These are phyloP conservation scores for Spea multiplicata DNA, from an alignment of 2,113 vertebrate genomes.

Conservation along the genomic window DNA sequence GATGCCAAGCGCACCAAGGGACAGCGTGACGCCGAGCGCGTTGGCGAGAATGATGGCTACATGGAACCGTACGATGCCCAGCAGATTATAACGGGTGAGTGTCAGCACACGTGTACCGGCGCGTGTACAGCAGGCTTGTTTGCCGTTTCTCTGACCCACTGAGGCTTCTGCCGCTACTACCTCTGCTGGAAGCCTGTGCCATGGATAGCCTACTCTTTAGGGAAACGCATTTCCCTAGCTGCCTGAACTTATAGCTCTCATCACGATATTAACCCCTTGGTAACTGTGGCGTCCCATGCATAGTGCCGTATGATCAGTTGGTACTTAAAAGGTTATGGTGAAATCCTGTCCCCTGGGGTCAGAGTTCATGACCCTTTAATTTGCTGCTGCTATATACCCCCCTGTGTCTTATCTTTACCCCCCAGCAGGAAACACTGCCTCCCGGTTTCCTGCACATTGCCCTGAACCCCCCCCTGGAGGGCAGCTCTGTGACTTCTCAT, in stretches of 20 bases:
- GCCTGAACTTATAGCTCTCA: no score
- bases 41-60: conserved; percentile 88
- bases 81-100: conserved; percentile 92
- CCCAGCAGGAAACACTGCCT: conserved; percentile 17
- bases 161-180: not conserved
- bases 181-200: not conserved
- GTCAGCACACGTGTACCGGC: not conserved
- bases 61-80: conserved; percentile 96
- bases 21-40: conserved; percentile 84
- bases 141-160: no score
- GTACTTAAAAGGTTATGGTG: not conserved
- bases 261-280: conserved; percentile 15
- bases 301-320: no score
- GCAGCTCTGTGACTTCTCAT: not conserved
- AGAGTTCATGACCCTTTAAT: conserved; percentile 8
- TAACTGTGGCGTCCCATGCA: not conserved
- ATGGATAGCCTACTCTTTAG: not conserved
- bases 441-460: not conserved
- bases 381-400: conserved; percentile 1
- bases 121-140: no score
- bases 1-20: conserved; percentile 88
- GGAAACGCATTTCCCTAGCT: no score
- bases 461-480: not conserved
- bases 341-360: not conserved
- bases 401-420: conserved; percentile 3